Percentiles rank a stretch among this genome's conserved stretches.
These are phyloP conservation scores for Drosophila navojoa DNA, from an alignment of 1,140 invertebrate species.

Conservation along the genomic window DNA sequence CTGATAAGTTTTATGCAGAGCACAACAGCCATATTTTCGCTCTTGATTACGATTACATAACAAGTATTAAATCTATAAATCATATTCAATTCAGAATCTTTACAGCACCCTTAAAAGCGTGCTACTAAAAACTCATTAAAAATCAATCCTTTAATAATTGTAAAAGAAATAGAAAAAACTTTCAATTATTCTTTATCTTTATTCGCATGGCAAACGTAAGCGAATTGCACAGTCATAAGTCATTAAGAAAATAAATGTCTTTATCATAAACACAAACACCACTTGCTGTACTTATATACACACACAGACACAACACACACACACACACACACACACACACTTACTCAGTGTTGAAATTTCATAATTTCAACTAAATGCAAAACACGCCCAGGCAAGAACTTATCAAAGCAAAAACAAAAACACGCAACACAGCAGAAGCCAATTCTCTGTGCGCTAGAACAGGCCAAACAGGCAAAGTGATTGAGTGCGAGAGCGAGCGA, in stretches of 20 bases:
- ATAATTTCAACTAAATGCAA: slow-evolving; percentile 55
- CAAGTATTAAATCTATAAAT: too few relatives aligned
- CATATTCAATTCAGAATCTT: too few relatives aligned
- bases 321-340: slow-evolving; percentile 16
- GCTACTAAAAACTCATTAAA: neutral
- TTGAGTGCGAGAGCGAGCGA: neutral
- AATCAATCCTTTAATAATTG: neutral
- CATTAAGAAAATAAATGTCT: slow-evolving; percentile 34
- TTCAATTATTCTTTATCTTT: slow-evolving; percentile 5
- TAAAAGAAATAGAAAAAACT: neutral
- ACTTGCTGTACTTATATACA: slow-evolving; percentile 2
- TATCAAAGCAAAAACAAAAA: slow-evolving; percentile 45
- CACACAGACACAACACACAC: slow-evolving; percentile 13
- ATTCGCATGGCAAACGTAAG: neutral
- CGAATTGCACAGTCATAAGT: slow-evolving; percentile 7
- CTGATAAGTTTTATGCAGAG: too few relatives aligned
- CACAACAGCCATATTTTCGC: too few relatives aligned
- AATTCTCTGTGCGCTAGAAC: slow-evolving; percentile 11
- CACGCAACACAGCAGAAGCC: slow-evolving; percentile 20
- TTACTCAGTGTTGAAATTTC: slow-evolving; percentile 16
- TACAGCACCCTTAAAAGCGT: neutral
- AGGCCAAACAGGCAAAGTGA: neutral
- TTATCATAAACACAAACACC: slow-evolving; percentile 27
- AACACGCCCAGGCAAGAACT: slow-evolving; percentile 48
- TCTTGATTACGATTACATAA: too few relatives aligned